These are phyloP conservation scores for Alexandromys fortis DNA, from an alignment of 2,113 vertebrate species.

Conservation along the genomic window DNA sequence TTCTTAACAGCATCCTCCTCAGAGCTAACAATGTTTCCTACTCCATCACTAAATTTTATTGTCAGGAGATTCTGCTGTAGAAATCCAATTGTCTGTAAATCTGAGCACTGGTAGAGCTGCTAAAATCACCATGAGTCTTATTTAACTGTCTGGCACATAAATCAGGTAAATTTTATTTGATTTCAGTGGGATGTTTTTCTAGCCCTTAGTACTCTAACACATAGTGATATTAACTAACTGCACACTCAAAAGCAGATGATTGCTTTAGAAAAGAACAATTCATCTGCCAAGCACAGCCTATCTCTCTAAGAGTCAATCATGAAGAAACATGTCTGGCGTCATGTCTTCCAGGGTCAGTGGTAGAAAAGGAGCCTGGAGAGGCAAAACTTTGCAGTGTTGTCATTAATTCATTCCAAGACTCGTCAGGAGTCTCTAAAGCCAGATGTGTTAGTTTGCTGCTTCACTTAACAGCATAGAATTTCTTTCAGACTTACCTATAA, in stretches of 20 bases:
- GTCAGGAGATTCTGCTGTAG: conserved; percentile 74
- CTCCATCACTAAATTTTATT: conserved; percentile 78
- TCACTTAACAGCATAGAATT: background rate
- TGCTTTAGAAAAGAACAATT: conserved; percentile 62
- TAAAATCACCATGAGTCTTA: conserved; percentile 77
- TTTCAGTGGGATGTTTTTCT: conserved; percentile 67
- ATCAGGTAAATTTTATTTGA: conserved; percentile 79
- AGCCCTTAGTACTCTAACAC: conserved; percentile 64
- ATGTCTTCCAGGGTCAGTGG: conserved; percentile 28
- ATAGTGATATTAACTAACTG: conserved; percentile 75
- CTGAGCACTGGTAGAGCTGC: conserved; percentile 72
- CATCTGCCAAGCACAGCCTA: conserved; percentile 36
- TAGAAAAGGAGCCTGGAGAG: background rate
- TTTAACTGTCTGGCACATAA: conserved; percentile 81
- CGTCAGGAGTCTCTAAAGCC: background rate
- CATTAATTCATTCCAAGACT: background rate
- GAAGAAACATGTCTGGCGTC: background rate
- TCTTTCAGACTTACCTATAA: background rate
- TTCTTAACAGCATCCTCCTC: conserved; percentile 70
- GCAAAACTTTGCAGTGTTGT: background rate
- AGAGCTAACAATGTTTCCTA: conserved; percentile 73
- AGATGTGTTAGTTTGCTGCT: background rate
- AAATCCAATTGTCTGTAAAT: conserved; percentile 82
- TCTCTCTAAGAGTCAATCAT: conserved; percentile 55
- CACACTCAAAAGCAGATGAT: conserved; percentile 57